Percentiles rank a stretch among this genome's conserved stretches.
These are phyloP conservation scores for Galerucella calmariensis DNA, from an alignment of 2,888 invertebrate genomes.

Conservation along the genomic window DNA sequence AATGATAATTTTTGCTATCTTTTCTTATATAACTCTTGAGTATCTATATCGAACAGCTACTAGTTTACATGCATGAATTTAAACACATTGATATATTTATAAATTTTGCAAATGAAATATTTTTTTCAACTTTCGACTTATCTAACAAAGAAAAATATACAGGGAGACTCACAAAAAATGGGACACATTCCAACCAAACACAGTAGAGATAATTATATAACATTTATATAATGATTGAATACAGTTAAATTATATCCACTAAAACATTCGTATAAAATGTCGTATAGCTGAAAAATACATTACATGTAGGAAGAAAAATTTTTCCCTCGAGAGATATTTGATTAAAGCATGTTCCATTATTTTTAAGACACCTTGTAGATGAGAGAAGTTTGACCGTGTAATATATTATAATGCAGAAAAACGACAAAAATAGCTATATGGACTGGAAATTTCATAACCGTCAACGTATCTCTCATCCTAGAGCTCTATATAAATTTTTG, in stretches of 20 bases:
- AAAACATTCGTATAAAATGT: too few relatives aligned
- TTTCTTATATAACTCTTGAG: constrained; percentile 26
- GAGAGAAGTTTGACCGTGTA: constrained; percentile 29
- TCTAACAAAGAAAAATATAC: constrained; percentile 47
- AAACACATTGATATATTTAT: constrained; percentile 55
- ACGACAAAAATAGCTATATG: constrained; percentile 44
- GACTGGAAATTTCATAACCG: constrained; percentile 48
- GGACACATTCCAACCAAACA: constrained; percentile 33
- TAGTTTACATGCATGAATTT: constrained; percentile 50
- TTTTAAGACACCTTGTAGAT: constrained; percentile 16
- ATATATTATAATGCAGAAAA: constrained; percentile 35
- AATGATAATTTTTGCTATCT: constrained; percentile 29
- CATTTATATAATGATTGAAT: background rate
- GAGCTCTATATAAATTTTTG: constrained; percentile 45
- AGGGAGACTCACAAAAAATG: constrained; percentile 31
- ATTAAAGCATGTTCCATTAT: background rate
- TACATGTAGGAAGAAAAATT: background rate
- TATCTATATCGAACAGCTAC: constrained; percentile 36
- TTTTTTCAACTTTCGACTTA: constrained; percentile 42
- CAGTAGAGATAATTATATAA: background rate
- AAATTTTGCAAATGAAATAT: constrained; percentile 48
- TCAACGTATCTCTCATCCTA: constrained; percentile 39
- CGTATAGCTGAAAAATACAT: too few relatives aligned
- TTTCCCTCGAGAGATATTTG: background rate
- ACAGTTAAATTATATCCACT: too few relatives aligned